phyloP scores from a whole-genome alignment of 2,888 invertebrate genomes.

The Leptogaster cylindrica region DNA sequence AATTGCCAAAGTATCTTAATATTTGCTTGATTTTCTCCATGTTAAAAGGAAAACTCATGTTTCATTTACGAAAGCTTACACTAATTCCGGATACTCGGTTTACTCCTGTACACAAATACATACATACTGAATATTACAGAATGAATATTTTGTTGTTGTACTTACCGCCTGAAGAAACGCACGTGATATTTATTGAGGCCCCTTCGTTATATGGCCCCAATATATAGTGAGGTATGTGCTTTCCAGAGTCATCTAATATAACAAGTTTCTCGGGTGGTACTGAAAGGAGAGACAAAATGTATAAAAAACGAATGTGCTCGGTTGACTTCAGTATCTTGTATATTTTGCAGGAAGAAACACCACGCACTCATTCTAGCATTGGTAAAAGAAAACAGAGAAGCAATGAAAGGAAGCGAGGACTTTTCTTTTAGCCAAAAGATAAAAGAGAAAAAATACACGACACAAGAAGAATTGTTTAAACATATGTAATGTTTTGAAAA shows the following conservation, averaged over 20 bases:
- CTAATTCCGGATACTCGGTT: not conserved
- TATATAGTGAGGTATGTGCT: conserved; percentile 75
- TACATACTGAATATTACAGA: conserved; percentile 3
- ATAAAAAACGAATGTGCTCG: not conserved
- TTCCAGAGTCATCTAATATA: conserved; percentile 79
- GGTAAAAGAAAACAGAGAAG: not conserved
- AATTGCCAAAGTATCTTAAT: not conserved
- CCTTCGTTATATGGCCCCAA: conserved; percentile 88
- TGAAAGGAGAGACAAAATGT: conserved; percentile 60
- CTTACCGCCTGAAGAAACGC: conserved; percentile 86
- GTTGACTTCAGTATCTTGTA: not conserved
- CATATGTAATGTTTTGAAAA: not conserved
- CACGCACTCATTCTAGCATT: not conserved
- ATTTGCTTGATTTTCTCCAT: conserved; percentile 27
- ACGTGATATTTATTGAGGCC: conserved; percentile 79
- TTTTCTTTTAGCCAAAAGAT: not conserved
- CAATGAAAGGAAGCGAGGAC: not conserved
- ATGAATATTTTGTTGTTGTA: conserved; percentile 41
- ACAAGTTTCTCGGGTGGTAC: conserved; percentile 83
- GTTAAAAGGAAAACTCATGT: not conserved
- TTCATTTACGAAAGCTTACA: conserved; percentile 27
- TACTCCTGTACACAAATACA: not conserved
- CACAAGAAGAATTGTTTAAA: not conserved
- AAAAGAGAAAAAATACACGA: not conserved
- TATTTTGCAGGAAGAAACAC: not conserved